A percentile compares a stretch with the other conserved stretches of the same genome.
These are phyloP conservation scores for Phylloscopus whistleri DNA, from an alignment of 2,113 vertebrate species.

Conservation along the genomic window DNA sequence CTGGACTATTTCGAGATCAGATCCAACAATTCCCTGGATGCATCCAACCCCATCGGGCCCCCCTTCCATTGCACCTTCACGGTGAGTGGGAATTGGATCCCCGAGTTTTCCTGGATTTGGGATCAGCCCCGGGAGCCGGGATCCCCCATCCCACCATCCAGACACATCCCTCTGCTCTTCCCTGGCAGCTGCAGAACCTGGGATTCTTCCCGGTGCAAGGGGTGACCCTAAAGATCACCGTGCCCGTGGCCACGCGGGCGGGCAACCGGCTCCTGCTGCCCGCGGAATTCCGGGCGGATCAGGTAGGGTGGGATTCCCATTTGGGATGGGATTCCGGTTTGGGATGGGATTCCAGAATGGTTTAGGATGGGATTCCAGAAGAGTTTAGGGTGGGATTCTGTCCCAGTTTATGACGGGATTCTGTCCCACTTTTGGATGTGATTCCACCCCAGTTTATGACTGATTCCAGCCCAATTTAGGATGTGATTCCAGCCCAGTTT, in stretches of 20 bases:
- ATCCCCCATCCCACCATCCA: rapidly evolving
- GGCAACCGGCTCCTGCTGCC: background rate
- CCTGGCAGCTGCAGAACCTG: background rate
- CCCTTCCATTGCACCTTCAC: background rate
- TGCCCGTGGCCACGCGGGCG: background rate
- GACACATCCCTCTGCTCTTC: background rate
- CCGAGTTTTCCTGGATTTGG: background rate
- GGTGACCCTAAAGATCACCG: background rate
- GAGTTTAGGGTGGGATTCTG: too few relatives aligned
- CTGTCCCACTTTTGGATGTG: background rate
- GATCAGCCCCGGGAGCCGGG: background rate
- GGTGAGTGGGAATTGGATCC: background rate
- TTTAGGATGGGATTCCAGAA: background rate
- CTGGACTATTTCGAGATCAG: background rate
- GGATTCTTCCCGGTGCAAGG: background rate
- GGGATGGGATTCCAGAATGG: background rate
- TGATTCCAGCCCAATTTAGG: rapidly evolving
- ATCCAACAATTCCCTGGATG: background rate
- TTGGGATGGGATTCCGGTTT: background rate
- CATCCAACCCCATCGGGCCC: background rate
- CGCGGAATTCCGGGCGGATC: background rate
- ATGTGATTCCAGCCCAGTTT: rapidly evolving
- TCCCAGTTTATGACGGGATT: too few relatives aligned
- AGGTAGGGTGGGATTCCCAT: rapidly evolving
- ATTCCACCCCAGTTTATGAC: too few relatives aligned